Base-by-base conservation (phyloP, 2,797 vertebrate genomes). In the Aphelocoma californica region DNA sequence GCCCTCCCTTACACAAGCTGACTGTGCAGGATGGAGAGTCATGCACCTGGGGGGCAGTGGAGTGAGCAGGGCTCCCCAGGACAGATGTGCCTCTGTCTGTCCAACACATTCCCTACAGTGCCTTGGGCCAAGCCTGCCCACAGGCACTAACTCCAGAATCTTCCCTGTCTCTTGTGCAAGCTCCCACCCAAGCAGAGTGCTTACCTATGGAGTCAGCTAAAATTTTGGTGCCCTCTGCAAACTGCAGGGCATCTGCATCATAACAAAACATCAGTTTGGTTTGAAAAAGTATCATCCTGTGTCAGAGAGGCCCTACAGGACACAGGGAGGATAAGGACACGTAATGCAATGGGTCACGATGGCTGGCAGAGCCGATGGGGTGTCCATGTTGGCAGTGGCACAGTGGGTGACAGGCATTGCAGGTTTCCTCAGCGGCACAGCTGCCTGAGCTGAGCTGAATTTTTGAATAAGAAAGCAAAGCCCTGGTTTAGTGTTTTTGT, bases 401-500 rank as follows among this genome's bases (percentile, higher is more conserved):
- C 0, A 1, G 48, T 2, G 47, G 53, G n/a, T 4, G 5, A 32
- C 58, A 21, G 1, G 6, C 20, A 11, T 7, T 70, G 58, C 70
- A 92, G 91, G 54, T 92, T 93, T 87, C 91, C 90, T 86, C 69
- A 40, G 2, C 1, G 4, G 15, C 2, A 12, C 75, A 53, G 74
- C 54, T 54, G 77, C 65, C 66, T 7, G 12, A 75, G 72, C 18
- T 45, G 45, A 86, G 62, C 62, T 53, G 65, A 25, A 10, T 13
- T 65, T 91, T 44, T 77, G 80, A 73, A 54, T 34, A 25, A 93
- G 86, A 48, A 81, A 94, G 87, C 73, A 80, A 85, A 86, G 74
- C 34, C 71, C 64, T 65, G 86, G 23, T 60, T 47, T 14, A 40
- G 87, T 92, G 96, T 58, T 96, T 95, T 61, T 74, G 84, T 89